A percentile compares a stretch with the other conserved stretches of the same genome.
These are phyloP conservation scores for Aphaenogaster rudis DNA, from an alignment of 1,140 invertebrate genomes.

Conservation along the genomic window DNA sequence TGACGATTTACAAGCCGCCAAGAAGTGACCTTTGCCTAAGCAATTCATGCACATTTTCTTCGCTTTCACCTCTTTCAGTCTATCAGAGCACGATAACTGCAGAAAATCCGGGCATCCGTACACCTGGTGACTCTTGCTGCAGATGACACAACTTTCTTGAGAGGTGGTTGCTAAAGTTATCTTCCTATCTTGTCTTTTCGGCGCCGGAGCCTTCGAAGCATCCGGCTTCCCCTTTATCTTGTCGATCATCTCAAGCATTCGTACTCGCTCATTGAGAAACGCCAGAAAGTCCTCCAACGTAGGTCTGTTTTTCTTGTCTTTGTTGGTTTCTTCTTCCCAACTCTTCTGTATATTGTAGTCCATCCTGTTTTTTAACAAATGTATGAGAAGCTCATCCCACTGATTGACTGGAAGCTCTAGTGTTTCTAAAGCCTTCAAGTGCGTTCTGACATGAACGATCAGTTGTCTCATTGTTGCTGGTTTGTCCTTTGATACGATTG, in stretches of 20 bases:
- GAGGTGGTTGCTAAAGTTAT: no score
- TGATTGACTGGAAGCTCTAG: neutral
- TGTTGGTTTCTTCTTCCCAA: conserved; percentile 17
- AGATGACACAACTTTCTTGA: no score
- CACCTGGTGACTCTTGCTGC: no score
- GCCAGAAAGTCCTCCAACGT: neutral
- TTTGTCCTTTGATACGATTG: no score
- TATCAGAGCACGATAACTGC: neutral
- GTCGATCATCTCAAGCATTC: neutral
- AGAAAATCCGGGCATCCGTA: no score
- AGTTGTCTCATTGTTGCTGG: no score
- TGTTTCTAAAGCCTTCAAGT: neutral
- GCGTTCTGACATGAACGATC: no score
- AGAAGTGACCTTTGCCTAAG: neutral
- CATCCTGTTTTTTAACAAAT: neutral
- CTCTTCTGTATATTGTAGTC: neutral
- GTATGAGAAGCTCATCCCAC: neutral
- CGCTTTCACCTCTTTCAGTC: no score
- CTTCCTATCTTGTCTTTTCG: neutral
- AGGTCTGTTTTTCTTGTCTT: neutral
- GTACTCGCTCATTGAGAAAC: neutral
- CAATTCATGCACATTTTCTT: neutral
- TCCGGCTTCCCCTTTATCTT: neutral
- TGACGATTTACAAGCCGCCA: neutral
- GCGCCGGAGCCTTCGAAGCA: no score